Evolutionary conservation across 2,113 vertebrate species (phyloP), one percentile per base, ranked within the genome.

Genomic region (Periophthalmus modestus): DNA sequence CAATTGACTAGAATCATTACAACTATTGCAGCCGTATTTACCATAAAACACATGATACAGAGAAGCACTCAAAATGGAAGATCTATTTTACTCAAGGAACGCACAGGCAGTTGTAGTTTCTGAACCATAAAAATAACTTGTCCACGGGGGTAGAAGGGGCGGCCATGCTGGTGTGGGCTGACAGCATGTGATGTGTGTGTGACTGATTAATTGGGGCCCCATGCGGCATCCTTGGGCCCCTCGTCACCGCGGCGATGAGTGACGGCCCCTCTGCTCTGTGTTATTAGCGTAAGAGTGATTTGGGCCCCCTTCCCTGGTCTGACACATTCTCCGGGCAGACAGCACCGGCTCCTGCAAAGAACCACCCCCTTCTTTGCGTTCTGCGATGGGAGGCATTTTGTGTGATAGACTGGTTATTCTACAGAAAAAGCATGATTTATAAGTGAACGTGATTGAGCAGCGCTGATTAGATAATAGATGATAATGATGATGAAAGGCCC

Each of bases 341-440:
- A 82, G 61, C 68, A 78, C 47, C 62, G 86, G 77, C 84, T 88
- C 84, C 79, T 70, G 68, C 84, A 88, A 85, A 88, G 81, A 91
- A 83, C 48, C 66, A 23, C 70, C 71, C 13, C 46, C 52, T 85
- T 83, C 77, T 81, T 81, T 87, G 73, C 62, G 43, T 78, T 63
- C 74, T 77, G 46, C 55, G 57, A 59, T 65, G 63, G 28, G 19
- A n/a, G 61, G 50, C 69, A 0, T 69, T 0, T 14, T 14, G 5
- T 59, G 2, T 13, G 12, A 9, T 1, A 73, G 66, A 63, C 0
- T 24, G 59, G 74, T 82, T 85, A 66, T 71, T 83, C 74, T 72
- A 33, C 74, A 82, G 73, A 76, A 84, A 70, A 69, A 15, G 13
- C 59, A 3, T 18, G 15, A 24, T 23, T 59, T 12, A 28, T 24